Conservation (phyloP, 2,113 vertebrate genomes). For the Peromyscus leucopus region DNA sequence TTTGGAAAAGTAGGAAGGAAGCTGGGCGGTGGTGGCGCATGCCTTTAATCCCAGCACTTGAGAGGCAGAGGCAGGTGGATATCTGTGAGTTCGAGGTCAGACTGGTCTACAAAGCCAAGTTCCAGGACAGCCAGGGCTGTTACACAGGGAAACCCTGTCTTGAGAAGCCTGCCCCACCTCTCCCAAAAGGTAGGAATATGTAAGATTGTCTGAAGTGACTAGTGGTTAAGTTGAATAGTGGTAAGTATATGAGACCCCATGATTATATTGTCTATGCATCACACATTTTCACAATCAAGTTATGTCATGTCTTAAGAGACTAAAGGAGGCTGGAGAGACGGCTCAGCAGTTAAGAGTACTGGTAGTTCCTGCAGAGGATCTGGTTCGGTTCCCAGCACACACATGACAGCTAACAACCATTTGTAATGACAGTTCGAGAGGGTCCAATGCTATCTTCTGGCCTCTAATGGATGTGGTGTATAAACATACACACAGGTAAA, state of each 20-base stretch:
- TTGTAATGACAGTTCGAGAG: neutral
- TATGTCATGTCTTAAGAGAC: constrained; percentile 7
- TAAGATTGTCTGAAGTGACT: neutral
- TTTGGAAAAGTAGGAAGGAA: neutral
- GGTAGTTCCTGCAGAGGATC: neutral
- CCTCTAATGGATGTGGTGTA: neutral
- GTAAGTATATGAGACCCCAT: neutral
- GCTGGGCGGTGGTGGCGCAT: too few species aligned
- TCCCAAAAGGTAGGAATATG: neutral
- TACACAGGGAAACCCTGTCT: too few species aligned
- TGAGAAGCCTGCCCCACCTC: too few species aligned
- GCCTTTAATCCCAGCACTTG: too few species aligned
- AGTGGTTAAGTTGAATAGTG: neutral
- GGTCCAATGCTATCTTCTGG: neutral
- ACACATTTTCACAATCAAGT: neutral
- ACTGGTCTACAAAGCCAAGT: too few species aligned
- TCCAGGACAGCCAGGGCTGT: too few species aligned
- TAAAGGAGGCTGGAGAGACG: neutral
- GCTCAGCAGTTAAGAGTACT: too few species aligned
- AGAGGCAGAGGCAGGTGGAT: too few species aligned
- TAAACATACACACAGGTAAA: neutral
- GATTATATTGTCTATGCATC: neutral
- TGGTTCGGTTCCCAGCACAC: neutral
- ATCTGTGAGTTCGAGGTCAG: too few species aligned
- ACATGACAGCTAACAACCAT: neutral